Evolutionary conservation across 2,888 invertebrate species (phyloP).

Genomic region (Drosophila ezoana): DNA sequence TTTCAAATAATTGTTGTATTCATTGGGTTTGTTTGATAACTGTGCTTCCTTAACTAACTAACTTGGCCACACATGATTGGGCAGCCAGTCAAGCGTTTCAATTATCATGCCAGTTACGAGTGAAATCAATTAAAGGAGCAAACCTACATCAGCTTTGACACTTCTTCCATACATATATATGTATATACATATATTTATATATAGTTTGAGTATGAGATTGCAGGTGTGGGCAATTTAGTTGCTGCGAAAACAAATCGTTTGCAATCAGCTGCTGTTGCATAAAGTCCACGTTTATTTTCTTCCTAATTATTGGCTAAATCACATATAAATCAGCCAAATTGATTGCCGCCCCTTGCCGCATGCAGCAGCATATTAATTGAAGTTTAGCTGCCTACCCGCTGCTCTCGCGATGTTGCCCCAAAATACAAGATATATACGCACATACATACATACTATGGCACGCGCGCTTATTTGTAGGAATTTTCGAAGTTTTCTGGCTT

Average conservation of each 20-base stretch:
- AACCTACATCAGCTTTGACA: constrained; percentile 18
- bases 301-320: constrained; percentile 47
- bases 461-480: neutral
- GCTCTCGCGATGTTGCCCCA: constrained; percentile 1
- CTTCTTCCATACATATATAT: neutral
- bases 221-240: constrained; percentile 1
- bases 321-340: constrained; percentile 50
- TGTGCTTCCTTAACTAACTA: neutral
- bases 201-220: no score
- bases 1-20: neutral
- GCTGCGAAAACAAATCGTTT: constrained; percentile 35
- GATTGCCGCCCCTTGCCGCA: constrained; percentile 30
- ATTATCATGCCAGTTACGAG: constrained; percentile 16
- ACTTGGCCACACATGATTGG: constrained; percentile 14
- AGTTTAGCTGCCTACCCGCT: constrained; percentile 15
- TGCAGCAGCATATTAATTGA: constrained; percentile 53
- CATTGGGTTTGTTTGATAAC: neutral
- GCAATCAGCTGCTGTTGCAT: constrained; percentile 36
- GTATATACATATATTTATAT: neutral
- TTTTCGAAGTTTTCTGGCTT: constrained; percentile 9
- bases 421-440: constrained; percentile 14
- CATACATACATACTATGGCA: neutral
- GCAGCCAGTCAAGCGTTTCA: constrained; percentile 34
- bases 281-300: constrained; percentile 14
- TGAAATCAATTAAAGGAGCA: constrained; percentile 13